A percentile compares a stretch with the other conserved stretches of the same genome.
Conservation (phyloP, 2,888 invertebrate species). For the Myopa testacea region DNA sequence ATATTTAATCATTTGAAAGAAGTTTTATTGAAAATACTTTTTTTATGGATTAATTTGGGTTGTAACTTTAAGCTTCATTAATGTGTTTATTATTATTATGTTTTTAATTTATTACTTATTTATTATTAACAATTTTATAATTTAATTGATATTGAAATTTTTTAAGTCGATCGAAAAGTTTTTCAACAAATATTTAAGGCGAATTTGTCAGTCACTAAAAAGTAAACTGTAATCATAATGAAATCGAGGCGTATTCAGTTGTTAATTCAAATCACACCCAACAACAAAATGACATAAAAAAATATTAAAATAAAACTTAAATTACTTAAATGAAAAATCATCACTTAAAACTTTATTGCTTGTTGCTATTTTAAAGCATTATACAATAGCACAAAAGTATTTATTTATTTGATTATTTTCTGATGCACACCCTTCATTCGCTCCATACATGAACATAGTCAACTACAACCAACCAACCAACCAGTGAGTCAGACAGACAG, state of each 20-base stretch:
- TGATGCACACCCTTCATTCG: slow-evolving; percentile 1
- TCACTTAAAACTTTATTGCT: slow-evolving; percentile 7
- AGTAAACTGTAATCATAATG: not conserved
- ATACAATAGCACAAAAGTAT: slow-evolving; percentile 18
- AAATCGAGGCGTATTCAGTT: not conserved
- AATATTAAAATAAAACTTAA: not conserved
- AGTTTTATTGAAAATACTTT: too few species aligned
- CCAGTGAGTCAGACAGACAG: not conserved
- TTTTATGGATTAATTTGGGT: too few species aligned
- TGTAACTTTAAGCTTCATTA: too few species aligned
- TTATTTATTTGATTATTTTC: slow-evolving; percentile 24
- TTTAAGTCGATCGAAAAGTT: not conserved
- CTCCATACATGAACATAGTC: not conserved
- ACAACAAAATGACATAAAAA: not conserved
- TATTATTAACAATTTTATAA: too few species aligned
- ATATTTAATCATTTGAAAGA: too few species aligned
- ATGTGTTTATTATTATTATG: too few species aligned
- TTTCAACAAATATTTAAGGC: not conserved
- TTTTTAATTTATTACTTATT: too few species aligned
- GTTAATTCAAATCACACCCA: not conserved
- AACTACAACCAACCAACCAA: not conserved
- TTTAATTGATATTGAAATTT: too few species aligned
- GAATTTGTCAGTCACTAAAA: not conserved
- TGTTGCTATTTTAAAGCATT: not conserved
- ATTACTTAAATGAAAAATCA: slow-evolving; percentile 6